Evolutionary conservation across 2,113 vertebrate genomes (phyloP).

Genomic region (Poecile atricapillus): DNA sequence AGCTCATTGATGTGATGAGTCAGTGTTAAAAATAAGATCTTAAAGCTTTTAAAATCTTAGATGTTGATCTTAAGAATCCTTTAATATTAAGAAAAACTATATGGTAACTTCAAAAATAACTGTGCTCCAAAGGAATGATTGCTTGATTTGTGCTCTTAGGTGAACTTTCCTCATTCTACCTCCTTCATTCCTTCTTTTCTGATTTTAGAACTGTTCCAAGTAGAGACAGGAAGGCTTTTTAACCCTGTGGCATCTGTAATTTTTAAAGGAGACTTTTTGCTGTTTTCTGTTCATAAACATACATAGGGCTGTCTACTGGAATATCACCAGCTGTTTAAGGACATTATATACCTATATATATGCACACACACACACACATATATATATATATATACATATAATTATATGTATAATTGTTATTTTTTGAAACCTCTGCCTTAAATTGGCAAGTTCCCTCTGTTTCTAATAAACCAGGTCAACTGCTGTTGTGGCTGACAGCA

Average conservation of each 20-base stretch:
- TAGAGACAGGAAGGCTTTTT: background rate
- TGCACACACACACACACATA: too few species aligned
- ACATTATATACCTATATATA: background rate
- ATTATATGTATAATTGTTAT: background rate
- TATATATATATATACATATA: background rate
- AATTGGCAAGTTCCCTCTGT: background rate
- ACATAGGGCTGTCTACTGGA: background rate
- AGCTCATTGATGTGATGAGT: background rate
- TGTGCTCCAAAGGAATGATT: background rate
- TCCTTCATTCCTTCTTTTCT: background rate
- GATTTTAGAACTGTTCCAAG: background rate
- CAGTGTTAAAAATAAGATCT: background rate
- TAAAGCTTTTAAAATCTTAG: conserved; percentile 21
- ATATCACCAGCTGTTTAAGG: background rate
- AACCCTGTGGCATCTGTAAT: background rate
- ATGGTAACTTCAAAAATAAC: background rate
- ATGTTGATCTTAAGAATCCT: background rate
- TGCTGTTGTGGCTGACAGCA: background rate
- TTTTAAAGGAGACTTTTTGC: background rate
- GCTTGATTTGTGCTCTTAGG: conserved; percentile 21
- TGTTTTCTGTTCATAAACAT: background rate
- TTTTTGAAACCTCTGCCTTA: background rate
- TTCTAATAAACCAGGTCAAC: background rate
- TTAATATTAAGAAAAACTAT: background rate
- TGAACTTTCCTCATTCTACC: background rate